Conservation (phyloP, 2,113 vertebrate genomes). For the Eclectus roratus region DNA sequence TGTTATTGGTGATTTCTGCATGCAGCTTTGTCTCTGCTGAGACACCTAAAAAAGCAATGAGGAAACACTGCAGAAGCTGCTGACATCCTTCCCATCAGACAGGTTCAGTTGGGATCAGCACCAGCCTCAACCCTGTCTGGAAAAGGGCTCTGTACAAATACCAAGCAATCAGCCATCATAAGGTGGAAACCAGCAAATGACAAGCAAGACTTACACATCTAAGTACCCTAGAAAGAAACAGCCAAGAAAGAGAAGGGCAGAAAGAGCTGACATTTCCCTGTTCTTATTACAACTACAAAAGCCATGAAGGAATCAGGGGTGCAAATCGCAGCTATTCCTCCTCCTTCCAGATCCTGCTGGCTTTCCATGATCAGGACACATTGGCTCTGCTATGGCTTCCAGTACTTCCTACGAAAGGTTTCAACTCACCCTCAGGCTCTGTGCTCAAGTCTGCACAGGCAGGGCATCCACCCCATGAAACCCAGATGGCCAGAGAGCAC, state of each 20-base stretch:
- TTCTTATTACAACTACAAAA: neutral
- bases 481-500: neutral
- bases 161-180: neutral
- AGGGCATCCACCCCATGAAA: fast-evolving
- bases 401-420: neutral
- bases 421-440: fast-evolving
- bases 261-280: neutral
- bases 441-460: neutral
- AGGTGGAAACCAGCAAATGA: neutral
- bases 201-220: neutral
- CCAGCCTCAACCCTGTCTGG: neutral
- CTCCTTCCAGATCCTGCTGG: neutral
- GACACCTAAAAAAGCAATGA: neutral
- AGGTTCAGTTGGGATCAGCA: neutral
- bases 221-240: neutral
- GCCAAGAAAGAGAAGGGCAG: neutral
- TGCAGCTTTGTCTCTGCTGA: neutral
- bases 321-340: neutral
- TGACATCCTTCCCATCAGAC: neutral
- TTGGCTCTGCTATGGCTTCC: neutral
- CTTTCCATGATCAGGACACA: neutral
- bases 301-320: neutral
- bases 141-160: neutral
- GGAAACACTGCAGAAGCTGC: neutral
- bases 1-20: neutral